Conservation (phyloP, 1,140 invertebrate genomes). For the Camponotus pennsylvanicus region DNA sequence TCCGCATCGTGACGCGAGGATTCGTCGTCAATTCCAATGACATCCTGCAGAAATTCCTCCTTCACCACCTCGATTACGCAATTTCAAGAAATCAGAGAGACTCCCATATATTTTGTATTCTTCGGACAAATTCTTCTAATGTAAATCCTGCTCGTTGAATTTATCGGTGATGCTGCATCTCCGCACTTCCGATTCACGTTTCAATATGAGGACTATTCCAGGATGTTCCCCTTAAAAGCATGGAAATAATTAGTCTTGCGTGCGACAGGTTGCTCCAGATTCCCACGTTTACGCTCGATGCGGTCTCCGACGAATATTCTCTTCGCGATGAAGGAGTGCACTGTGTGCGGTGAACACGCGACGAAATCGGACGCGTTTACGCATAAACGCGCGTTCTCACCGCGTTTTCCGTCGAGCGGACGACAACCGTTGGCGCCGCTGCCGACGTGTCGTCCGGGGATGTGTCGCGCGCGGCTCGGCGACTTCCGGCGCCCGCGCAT, state of each 20-base stretch:
- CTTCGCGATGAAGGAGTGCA: background rate
- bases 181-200: background rate
- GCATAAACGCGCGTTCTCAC: constrained; percentile 14
- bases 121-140: background rate
- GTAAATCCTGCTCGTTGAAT: background rate
- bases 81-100: background rate
- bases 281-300: background rate
- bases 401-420: constrained; percentile 37
- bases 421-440: constrained; percentile 41
- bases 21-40: background rate
- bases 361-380: background rate
- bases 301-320: background rate
- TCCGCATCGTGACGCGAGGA: background rate
- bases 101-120: background rate
- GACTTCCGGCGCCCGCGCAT: constrained; percentile 85
- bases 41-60: background rate
- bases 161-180: background rate
- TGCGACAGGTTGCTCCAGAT: background rate
- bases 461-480: constrained; percentile 83
- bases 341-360: background rate
- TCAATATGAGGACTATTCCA: background rate
- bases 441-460: constrained; percentile 52
- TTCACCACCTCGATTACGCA: background rate
- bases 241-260: background rate
- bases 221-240: background rate